Percentiles rank a stretch among this genome's conserved stretches.
Conservation (phyloP, 2,888 invertebrate species). For the Maniola hyperantus region DNA sequence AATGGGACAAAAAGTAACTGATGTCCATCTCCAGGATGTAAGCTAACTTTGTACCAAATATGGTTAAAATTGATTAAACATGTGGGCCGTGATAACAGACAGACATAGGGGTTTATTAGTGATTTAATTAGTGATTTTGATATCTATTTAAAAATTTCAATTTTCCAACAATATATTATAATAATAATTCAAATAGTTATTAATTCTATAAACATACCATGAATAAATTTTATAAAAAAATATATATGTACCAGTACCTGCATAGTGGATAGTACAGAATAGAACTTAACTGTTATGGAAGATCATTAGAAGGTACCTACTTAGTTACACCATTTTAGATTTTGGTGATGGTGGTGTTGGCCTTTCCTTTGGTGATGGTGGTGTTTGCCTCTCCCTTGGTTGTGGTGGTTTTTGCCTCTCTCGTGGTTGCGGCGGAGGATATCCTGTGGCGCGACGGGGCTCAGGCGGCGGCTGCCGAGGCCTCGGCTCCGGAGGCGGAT, state of each 20-base stretch:
- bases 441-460: conserved; percentile 51
- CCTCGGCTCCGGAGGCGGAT: conserved; percentile 57
- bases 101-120: too few relatives aligned
- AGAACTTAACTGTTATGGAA: not conserved
- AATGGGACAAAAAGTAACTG: too few relatives aligned
- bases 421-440: conserved; percentile 51
- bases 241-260: not conserved
- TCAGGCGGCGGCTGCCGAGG: conserved; percentile 55
- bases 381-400: conserved; percentile 49
- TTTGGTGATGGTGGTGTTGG: conserved; percentile 41
- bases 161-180: too few relatives aligned
- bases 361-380: conserved; percentile 48
- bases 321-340: conserved; percentile 21
- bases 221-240: conserved; percentile 3
- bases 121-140: too few relatives aligned
- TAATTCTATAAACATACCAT: not conserved
- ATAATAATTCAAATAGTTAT: too few relatives aligned
- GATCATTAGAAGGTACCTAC: not conserved
- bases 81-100: too few relatives aligned
- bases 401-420: conserved; percentile 56
- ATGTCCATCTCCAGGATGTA: too few relatives aligned
- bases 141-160: too few relatives aligned
- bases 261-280: not conserved
- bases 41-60: too few relatives aligned
- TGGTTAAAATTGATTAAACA: too few relatives aligned